phyloP scores from a whole-genome alignment of 2,888 invertebrate species.

The Spilarctia lutea region DNA sequence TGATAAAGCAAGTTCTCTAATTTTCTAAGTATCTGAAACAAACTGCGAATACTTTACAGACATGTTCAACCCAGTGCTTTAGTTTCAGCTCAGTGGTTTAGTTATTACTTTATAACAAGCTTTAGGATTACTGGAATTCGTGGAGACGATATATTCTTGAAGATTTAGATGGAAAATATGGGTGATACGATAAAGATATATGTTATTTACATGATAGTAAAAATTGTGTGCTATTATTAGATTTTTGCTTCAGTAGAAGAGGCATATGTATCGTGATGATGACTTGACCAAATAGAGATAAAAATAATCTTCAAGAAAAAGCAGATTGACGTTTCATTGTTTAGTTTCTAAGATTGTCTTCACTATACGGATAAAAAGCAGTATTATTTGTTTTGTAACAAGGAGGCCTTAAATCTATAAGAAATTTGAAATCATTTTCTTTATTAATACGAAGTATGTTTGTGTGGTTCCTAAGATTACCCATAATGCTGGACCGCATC shows the following conservation, averaged over 20 bases:
- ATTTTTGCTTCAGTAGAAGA: neutral
- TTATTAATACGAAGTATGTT: neutral
- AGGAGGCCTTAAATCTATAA: neutral
- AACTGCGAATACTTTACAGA: conserved; percentile 34
- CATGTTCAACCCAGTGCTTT: conserved; percentile 26
- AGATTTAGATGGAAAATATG: conserved; percentile 4
- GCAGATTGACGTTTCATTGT: too few relatives aligned
- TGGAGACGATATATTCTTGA: neutral
- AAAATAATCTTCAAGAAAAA: too few relatives aligned
- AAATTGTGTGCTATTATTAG: neutral
- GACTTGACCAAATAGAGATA: too few relatives aligned
- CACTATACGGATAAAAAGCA: too few relatives aligned
- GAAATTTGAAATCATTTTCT: too few relatives aligned
- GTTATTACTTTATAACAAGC: conserved; percentile 40
- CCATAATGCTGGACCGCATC: neutral
- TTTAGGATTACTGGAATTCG: conserved; percentile 6
- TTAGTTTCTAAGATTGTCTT: too few relatives aligned
- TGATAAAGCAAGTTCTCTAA: neutral
- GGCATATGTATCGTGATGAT: too few relatives aligned
- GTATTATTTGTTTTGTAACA: neutral
- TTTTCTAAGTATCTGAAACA: neutral
- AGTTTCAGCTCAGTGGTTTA: conserved; percentile 24
- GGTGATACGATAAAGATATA: neutral
- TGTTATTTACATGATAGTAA: neutral
- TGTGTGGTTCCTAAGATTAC: neutral